phyloP scores from a whole-genome alignment of 1,140 invertebrate species.

The Conopomorpha cramerella region DNA sequence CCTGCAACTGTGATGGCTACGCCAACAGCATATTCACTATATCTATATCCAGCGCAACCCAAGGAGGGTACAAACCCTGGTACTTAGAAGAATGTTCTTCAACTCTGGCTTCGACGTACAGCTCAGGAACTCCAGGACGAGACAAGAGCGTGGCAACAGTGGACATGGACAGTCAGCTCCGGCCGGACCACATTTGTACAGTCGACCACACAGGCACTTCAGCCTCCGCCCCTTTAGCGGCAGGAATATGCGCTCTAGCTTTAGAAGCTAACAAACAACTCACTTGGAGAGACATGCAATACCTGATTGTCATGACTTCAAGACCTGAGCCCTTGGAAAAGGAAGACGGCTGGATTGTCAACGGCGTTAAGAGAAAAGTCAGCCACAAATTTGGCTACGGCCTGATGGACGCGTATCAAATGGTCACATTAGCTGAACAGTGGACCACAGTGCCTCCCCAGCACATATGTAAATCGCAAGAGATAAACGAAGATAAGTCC shows the following conservation, averaged over 20 bases:
- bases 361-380: constrained; percentile 89
- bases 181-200: constrained; percentile 83
- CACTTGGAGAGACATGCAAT: constrained; percentile 97
- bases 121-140: constrained; percentile 88
- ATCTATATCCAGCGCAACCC: constrained; percentile 94
- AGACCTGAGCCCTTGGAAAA: constrained; percentile 77
- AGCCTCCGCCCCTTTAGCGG: constrained; percentile 92
- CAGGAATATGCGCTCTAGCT: constrained; percentile 91
- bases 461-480: constrained; percentile 90
- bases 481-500: constrained; percentile 80
- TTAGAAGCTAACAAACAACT: constrained; percentile 90
- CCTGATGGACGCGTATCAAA: constrained; percentile 91
- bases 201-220: constrained; percentile 90
- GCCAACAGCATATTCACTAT: constrained; percentile 98
- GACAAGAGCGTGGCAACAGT: constrained; percentile 93
- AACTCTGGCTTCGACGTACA: constrained; percentile 94
- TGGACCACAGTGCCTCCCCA: constrained; percentile 95
- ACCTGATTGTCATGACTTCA: constrained; percentile 91
- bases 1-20: constrained; percentile 98
- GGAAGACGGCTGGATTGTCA: constrained; percentile 86
- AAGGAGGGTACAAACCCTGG: constrained; percentile 94
- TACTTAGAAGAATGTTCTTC: constrained; percentile 97
- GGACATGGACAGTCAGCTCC: constrained; percentile 85
- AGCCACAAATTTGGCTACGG: constrained; percentile 97
- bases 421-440: constrained; percentile 87